These are phyloP conservation scores for Schizothorax lantsangensis DNA, from an alignment of 2,797 vertebrate genomes.

Conservation along the genomic window DNA sequence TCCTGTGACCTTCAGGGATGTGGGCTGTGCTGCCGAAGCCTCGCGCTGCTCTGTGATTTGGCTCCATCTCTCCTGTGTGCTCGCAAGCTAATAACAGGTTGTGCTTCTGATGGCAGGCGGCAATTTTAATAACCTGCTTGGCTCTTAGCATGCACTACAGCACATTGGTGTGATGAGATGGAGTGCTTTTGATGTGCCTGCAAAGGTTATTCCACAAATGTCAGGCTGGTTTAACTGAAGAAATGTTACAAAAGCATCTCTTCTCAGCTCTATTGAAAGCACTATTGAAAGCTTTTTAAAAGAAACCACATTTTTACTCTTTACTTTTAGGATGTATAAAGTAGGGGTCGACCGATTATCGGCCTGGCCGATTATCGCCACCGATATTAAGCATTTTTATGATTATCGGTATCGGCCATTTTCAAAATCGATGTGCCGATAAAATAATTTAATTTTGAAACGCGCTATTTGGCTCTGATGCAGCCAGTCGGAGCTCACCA, in stretches of 20 bases:
- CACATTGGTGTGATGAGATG: constrained; percentile 57
- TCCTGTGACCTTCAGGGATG: constrained; percentile 74
- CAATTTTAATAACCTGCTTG: constrained; percentile 66
- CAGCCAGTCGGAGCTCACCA: no score
- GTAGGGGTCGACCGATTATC: no score
- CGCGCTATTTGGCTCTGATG: no score
- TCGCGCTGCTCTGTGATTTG: constrained; percentile 55
- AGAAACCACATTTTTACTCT: background rate
- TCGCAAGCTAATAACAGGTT: constrained; percentile 58
- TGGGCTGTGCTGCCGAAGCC: constrained; percentile 65
- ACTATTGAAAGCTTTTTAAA: constrained; percentile 18
- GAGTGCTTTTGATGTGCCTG: constrained; percentile 59
- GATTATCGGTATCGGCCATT: no score
- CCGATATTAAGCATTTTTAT: no score
- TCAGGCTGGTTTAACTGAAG: constrained; percentile 34
- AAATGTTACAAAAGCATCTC: constrained; percentile 33
- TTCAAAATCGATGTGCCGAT: no score
- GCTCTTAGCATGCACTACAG: constrained; percentile 59
- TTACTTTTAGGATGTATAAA: background rate
- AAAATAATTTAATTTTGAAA: no score
- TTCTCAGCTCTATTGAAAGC: constrained; percentile 7
- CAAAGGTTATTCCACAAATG: constrained; percentile 54
- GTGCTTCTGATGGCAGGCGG: constrained; percentile 57
- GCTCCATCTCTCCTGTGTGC: constrained; percentile 58
- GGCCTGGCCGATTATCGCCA: no score